A percentile compares a stretch with the other conserved stretches of the same genome.
Evolutionary conservation across 2,797 vertebrate genomes (phyloP).

Genomic region (Pangasius krempfi): DNA sequence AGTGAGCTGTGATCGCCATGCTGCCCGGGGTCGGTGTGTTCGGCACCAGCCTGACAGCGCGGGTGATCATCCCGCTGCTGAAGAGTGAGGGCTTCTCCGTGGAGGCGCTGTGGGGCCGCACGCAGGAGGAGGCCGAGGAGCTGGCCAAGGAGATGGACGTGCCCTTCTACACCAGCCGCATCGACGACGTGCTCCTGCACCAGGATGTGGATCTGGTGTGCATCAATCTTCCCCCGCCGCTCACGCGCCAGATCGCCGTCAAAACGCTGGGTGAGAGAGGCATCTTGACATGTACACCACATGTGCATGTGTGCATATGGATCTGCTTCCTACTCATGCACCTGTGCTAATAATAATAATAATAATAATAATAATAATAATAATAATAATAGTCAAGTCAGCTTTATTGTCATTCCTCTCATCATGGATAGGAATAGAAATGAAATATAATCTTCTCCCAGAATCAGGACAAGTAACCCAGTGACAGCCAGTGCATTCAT

Average conservation of each 20-base stretch:
- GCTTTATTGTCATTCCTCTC: background rate
- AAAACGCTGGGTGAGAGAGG: constrained; percentile 91
- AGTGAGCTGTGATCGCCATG: constrained; percentile 79
- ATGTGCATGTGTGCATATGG: background rate
- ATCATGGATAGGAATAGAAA: background rate
- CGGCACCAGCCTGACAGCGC: constrained; percentile 92
- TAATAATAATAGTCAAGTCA: background rate
- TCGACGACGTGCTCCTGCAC: constrained; percentile 96
- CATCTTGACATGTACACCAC: background rate
- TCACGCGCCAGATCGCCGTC: constrained; percentile 94
- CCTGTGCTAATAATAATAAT: background rate
- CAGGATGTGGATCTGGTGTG: constrained; percentile 96
- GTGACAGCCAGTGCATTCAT: background rate
- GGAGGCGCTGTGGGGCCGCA: constrained; percentile 95
- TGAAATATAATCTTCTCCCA: background rate
- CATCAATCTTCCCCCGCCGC: constrained; percentile 96
- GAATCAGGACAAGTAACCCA: background rate
- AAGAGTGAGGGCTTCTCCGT: constrained; percentile 94
- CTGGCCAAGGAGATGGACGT: constrained; percentile 97
- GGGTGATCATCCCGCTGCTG: constrained; percentile 94
- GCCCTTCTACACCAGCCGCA: constrained; percentile 95
- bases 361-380: background rate
- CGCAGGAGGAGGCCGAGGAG: constrained; percentile 96
- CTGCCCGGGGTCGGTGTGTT: constrained; percentile 97
- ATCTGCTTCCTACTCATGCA: background rate